Evolutionary conservation across 2,888 invertebrate genomes (phyloP), one percentile per base, ranked within the genome.

Genomic region (Entomobrya multifasciata): DNA sequence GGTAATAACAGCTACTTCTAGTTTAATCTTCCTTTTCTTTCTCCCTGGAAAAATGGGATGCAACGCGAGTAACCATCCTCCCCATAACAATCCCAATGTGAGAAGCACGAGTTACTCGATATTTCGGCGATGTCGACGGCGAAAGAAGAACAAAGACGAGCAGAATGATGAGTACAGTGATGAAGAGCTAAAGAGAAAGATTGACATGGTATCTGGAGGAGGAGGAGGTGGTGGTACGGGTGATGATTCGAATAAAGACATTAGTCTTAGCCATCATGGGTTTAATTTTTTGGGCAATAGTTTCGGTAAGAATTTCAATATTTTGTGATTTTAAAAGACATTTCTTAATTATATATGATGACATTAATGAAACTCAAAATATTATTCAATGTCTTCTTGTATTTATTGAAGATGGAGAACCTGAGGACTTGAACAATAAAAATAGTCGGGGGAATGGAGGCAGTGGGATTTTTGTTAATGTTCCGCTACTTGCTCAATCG

Each of bases 401-500:
- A 36, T 36, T 36, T 36, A 8, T 36, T 57, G 52, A 52, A 62
- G 84, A 84, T 20, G 84, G 84, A 49, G 84, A 84, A 15, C 84
- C 52, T 15, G 84, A 84, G 1, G 84, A 84, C 17, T 62, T 77
- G n/a, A 84, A 84, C 67, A 84, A 84, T 84, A 84, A 84, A 57
- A 67, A 77, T 77, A 57, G 77, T 25, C 65, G 84, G 17, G 67
- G 77, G 15, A 70, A 55, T 13, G 82, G 80, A 41, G 82, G 84
- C 30, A 76, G 77, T 52, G 84, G 84, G 41, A 84, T 88, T 20
- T 84, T 84, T 47, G 67, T 67, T 65, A 84, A 88, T 88, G 89
- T 90, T 89, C 90, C 90, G 79, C 78, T 90, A 15, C 81, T 90
- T 76, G 90, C 90, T 74, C 90, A 90, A 67, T 89, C 90, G 90